Evolutionary conservation across 2,797 vertebrate species (phyloP).

Genomic region (Remorina albescens): DNA sequence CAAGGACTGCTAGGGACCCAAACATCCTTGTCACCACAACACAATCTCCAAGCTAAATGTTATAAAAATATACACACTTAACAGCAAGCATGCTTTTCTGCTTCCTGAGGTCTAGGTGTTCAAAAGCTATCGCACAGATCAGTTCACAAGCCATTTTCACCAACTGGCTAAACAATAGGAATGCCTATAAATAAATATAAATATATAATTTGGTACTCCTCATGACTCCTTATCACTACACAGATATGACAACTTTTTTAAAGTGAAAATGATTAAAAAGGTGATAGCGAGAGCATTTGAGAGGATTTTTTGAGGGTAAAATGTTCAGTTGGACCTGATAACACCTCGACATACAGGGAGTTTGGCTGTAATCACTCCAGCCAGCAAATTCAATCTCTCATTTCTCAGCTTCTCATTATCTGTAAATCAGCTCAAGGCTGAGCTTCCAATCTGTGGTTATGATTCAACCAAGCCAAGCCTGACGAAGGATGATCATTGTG

Average conservation of each 20-base stretch:
- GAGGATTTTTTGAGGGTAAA: slow-evolving; percentile 12
- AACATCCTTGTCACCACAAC: slow-evolving; percentile 24
- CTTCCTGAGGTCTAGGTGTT: not conserved
- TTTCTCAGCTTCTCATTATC: slow-evolving; percentile 41
- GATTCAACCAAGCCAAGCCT: slow-evolving; percentile 40
- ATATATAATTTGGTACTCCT: too few relatives aligned
- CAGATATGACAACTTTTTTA: not conserved
- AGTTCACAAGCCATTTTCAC: not conserved
- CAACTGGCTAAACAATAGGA: not conserved
- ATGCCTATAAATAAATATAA: not conserved
- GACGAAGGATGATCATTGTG: slow-evolving; percentile 12
- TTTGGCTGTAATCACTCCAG: slow-evolving; percentile 23
- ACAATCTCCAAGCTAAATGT: not conserved
- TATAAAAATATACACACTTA: not conserved
- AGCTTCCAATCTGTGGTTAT: slow-evolving; percentile 32
- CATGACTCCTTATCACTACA: not conserved
- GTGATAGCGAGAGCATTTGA: not conserved
- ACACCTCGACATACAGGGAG: slow-evolving; percentile 2
- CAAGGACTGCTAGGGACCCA: slow-evolving; percentile 26
- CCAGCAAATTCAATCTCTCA: slow-evolving; percentile 28
- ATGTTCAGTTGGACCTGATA: slow-evolving; percentile 15
- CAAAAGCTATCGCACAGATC: not conserved
- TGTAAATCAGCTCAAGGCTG: slow-evolving; percentile 32
- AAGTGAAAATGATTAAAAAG: not conserved
- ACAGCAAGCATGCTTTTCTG: slow-evolving; percentile 18